These are phyloP conservation scores for Periplaneta americana DNA, from an alignment of 1,140 invertebrate genomes.

Conservation along the genomic window DNA sequence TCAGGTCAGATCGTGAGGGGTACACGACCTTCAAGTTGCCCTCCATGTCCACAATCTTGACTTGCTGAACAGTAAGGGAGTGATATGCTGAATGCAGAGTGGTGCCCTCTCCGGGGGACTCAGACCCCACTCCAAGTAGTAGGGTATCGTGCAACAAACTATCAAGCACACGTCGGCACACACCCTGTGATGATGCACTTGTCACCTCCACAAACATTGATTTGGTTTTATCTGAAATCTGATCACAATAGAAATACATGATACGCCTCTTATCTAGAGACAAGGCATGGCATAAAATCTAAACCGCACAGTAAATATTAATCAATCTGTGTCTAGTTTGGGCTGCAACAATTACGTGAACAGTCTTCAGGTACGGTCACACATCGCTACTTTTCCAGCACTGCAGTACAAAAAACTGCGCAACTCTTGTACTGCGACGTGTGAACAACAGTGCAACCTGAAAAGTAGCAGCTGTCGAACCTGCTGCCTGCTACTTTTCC, in stretches of 20 bases:
- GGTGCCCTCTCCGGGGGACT: background rate
- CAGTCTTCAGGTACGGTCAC: too few species aligned
- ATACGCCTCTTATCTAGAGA: background rate
- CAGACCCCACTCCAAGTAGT: background rate
- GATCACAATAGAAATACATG: conserved; percentile 1
- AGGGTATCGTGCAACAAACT: background rate
- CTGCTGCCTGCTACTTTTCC: too few species aligned
- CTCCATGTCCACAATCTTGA: conserved; percentile 61
- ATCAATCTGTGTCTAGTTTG: too few species aligned
- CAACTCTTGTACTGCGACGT: too few species aligned
- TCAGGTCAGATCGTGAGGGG: conserved; percentile 68
- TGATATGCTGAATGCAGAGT: conserved; percentile 14
- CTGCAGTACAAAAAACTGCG: too few species aligned
- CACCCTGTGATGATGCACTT: conserved; percentile 53
- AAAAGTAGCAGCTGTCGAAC: too few species aligned
- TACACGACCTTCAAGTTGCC: conserved; percentile 66
- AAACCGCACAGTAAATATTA: too few species aligned
- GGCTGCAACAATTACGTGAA: too few species aligned
- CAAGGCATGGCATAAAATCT: too few species aligned
- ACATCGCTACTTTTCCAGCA: too few species aligned
- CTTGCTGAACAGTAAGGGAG: conserved; percentile 54
- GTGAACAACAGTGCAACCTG: too few species aligned
- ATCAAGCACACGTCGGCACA: conserved; percentile 45
- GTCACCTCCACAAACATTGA: conserved; percentile 75
- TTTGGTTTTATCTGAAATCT: conserved; percentile 56